Conservation (phyloP, 1,140 invertebrate genomes). For the Mya arenaria region DNA sequence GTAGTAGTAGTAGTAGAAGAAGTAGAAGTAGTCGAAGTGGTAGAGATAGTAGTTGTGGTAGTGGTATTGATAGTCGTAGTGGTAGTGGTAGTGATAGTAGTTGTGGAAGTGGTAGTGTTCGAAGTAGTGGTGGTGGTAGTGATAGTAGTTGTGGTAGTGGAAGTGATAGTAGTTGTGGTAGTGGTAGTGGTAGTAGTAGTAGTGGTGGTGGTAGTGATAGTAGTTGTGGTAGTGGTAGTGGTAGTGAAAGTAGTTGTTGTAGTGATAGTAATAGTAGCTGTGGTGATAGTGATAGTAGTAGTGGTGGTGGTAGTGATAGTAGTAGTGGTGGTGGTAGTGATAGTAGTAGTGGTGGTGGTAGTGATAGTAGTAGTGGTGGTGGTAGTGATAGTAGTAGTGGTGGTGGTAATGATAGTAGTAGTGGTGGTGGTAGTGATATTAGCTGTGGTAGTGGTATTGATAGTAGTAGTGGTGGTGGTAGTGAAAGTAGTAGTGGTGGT, state of each 20-base stretch:
- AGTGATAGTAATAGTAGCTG: neutral
- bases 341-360: constrained; percentile 10
- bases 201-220: neutral
- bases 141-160: constrained; percentile 6
- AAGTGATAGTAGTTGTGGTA: neutral
- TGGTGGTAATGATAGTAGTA: neutral
- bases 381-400: neutral
- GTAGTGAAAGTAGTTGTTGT: neutral
- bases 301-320: constrained; percentile 11
- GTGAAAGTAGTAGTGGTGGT: no score
- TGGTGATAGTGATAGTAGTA: neutral
- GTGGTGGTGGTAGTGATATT: constrained; percentile 6
- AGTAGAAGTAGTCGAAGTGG: neutral
- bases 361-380: neutral
- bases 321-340: neutral
- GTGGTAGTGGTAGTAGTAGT: constrained; percentile 4
- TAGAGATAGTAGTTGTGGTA: neutral
- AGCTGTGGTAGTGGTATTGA: neutral
- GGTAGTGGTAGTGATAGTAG: neutral
- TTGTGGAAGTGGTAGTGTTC: neutral
- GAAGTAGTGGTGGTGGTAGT: neutral
- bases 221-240: constrained; percentile 10
- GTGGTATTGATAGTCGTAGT: neutral
- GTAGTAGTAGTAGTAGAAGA: neutral
- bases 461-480: no score